phyloP scores from a whole-genome alignment of 2,888 invertebrate species.

The Thalpophila matura region DNA sequence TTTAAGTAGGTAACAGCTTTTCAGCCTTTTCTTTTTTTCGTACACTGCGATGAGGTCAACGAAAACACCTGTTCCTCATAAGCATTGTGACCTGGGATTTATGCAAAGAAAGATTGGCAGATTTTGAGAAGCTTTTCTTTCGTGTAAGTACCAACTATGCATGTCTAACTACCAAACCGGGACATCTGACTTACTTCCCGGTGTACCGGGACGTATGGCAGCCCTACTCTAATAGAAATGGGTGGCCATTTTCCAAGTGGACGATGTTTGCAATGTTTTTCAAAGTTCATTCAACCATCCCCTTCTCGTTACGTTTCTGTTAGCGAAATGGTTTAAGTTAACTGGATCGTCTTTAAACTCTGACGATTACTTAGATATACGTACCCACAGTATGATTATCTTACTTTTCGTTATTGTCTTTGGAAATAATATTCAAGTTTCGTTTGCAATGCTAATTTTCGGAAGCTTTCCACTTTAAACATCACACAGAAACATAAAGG shows the following conservation, averaged over 20 bases:
- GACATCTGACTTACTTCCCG: no score
- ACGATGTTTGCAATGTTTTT: conserved; percentile 49
- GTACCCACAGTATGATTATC: conserved; percentile 40
- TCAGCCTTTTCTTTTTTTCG: no score
- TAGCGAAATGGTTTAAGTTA: conserved; percentile 59
- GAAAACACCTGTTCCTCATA: no score
- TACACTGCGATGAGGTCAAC: no score
- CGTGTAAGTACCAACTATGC: no score
- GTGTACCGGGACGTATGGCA: no score
- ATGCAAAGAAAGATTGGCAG: no score
- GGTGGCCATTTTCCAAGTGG: conserved; percentile 52
- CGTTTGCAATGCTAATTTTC: conserved; percentile 32
- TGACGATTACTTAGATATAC: conserved; percentile 49
- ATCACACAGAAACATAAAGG: conserved; percentile 13
- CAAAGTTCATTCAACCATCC: conserved; percentile 54
- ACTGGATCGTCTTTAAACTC: conserved; percentile 58
- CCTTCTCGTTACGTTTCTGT: conserved; percentile 46
- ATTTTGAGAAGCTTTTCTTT: no score
- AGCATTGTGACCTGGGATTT: no score
- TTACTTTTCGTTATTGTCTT: conserved; percentile 51
- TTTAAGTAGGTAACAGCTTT: no score
- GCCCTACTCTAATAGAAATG: conserved; percentile 54
- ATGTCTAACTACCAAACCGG: no score
- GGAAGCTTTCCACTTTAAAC: conserved; percentile 8
- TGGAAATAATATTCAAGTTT: conserved; percentile 37